Conservation (phyloP, 2,888 invertebrate species). For the Leptura quadrifasciata region DNA sequence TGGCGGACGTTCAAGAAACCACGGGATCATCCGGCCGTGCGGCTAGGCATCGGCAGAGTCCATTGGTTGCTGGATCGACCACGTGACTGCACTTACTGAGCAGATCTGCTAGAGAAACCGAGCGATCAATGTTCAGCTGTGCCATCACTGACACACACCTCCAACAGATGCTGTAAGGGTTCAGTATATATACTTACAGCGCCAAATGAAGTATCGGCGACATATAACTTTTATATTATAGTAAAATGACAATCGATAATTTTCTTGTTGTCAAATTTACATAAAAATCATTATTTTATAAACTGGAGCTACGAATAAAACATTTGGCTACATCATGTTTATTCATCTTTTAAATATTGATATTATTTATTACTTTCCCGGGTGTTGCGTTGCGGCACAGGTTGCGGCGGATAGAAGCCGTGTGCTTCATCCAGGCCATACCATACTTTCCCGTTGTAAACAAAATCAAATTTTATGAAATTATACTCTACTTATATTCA, state of each 20-base stretch:
- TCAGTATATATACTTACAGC: constrained; percentile 56
- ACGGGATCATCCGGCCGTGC: constrained; percentile 75
- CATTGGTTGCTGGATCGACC: constrained; percentile 79
- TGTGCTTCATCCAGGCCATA: too few species aligned
- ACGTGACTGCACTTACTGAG: constrained; percentile 80
- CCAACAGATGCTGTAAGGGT: constrained; percentile 61
- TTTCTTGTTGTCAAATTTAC: neutral
- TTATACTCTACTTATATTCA: too few species aligned
- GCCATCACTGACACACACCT: constrained; percentile 80
- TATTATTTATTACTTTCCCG: too few species aligned
- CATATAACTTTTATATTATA: neutral
- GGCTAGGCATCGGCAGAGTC: constrained; percentile 75
- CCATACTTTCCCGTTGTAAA: too few species aligned
- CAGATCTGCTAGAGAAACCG: constrained; percentile 77
- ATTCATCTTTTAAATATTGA: too few species aligned
- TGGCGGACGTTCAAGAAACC: constrained; percentile 80
- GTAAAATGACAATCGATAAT: neutral
- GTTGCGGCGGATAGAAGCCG: too few species aligned
- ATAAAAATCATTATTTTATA: too few species aligned
- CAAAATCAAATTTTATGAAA: too few species aligned
- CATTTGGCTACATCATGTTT: too few species aligned
- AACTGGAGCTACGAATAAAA: too few species aligned
- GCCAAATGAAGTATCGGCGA: constrained; percentile 35
- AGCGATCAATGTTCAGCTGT: constrained; percentile 79
- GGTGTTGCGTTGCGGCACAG: too few species aligned